Evolutionary conservation across 64 coral and sea anemone species (phyloP), one percentile per base, ranked within the genome.

Genomic region (Pocillopora damicornis): DNA sequence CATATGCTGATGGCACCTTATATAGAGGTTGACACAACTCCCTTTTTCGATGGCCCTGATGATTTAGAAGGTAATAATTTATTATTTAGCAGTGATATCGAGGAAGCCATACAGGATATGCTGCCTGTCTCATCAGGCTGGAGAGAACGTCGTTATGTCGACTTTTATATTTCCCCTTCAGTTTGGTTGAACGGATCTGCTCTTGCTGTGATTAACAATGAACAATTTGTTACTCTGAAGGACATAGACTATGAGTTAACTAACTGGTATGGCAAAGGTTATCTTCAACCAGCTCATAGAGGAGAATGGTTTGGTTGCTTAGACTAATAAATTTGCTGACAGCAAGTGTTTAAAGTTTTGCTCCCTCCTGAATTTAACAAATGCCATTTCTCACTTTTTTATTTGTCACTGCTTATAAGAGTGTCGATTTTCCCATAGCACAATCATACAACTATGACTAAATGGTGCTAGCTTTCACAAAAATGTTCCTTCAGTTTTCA

Each of bases 1-100:
- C 59, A 63, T 25, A 65, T 61, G 7, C 63, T 89, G 5, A 69
- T 69, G 35, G 73, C 58, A 0, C 76, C 87, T 79, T 68, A 79
- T 37, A 25, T 80, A 11, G 77, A 36, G 5, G 59, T 89, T 65
- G 64, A 89, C 37, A 78, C 75, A 15, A 30, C 76, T 77, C 38
- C 77, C 22, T 77, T 89, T 89, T 89, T 68, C 45, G n/a, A 76
- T 1, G 87, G 87, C 15, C 87, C 87, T 0, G 87, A 89, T 66
- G 87, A 89, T 80, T n/a, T 89, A 11, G 30, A 10, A 35, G 87
- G 87, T 15, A 51, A 1, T 51, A 76, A 89, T n/a, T 12, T 15
- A 5, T 72, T 89, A 37, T 89, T 89, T 56, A 80, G 45, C 15
- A n/a, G 45, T 15, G 37, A 72, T 8, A 71, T 71, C 11, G 56